These are phyloP conservation scores for Macroteleia sp. DNA, from an alignment of 2,888 invertebrate species.

Conservation along the genomic window DNA sequence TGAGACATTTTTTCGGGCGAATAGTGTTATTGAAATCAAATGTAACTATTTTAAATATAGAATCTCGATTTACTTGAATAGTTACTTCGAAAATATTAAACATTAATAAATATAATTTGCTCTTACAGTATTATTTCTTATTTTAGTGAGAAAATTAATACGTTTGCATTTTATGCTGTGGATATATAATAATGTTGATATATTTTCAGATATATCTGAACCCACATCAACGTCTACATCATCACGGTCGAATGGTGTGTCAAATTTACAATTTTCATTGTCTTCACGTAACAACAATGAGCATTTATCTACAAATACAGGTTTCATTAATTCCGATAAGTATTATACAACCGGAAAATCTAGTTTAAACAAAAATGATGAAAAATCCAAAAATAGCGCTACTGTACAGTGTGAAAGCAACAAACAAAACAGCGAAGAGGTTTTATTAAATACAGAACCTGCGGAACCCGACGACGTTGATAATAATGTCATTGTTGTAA, in stretches of 20 bases:
- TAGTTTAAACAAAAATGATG: constrained; percentile 63
- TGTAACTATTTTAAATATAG: too few relatives aligned
- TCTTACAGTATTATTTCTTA: too few relatives aligned
- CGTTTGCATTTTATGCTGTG: too few relatives aligned
- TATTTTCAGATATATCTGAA: constrained; percentile 69
- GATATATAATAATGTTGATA: too few relatives aligned
- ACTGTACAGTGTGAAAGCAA: constrained; percentile 23
- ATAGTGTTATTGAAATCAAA: too few relatives aligned
- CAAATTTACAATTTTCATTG: constrained; percentile 67
- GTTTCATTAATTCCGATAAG: constrained; percentile 73
- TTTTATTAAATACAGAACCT: constrained; percentile 41
- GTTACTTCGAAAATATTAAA: too few relatives aligned
- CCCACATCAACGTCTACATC: too few relatives aligned
- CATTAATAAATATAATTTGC: too few relatives aligned
- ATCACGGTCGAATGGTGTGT: constrained; percentile 68
- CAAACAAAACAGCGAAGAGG: constrained; percentile 55
- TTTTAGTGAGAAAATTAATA: too few relatives aligned
- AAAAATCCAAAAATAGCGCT: constrained; percentile 10
- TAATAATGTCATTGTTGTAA: constrained; percentile 80
- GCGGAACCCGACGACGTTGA: constrained; percentile 59
- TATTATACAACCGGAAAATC: constrained; percentile 68
- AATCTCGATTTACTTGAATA: too few relatives aligned
- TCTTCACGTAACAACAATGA: constrained; percentile 68
- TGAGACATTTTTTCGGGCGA: too few relatives aligned
- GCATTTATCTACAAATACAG: constrained; percentile 66